Percentiles rank a stretch among this genome's conserved stretches.
These are phyloP conservation scores for Sarcophaga variegata DNA, from an alignment of 2,888 invertebrate species.

Conservation along the genomic window DNA sequence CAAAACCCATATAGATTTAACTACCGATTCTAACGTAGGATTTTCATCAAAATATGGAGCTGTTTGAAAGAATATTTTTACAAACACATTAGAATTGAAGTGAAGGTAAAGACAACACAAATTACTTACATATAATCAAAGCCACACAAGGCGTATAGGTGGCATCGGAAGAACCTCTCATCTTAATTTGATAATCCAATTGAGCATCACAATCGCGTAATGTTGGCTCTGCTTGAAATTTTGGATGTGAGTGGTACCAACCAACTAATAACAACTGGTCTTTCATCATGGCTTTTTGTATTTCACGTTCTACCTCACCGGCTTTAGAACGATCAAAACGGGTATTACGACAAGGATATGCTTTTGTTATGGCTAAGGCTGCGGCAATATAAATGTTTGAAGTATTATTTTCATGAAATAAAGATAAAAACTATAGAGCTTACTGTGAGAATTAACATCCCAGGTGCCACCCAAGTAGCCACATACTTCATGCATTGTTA, in stretches of 20 bases:
- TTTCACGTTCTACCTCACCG: constrained; percentile 90
- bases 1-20: constrained; percentile 96
- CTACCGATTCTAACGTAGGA: constrained; percentile 90
- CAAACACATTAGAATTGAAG: constrained; percentile 9
- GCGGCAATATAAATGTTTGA: background rate
- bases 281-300: constrained; percentile 91
- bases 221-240: constrained; percentile 93
- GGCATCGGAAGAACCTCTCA: constrained; percentile 95
- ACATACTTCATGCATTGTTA: constrained; percentile 96
- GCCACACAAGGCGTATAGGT: constrained; percentile 97
- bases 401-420: background rate
- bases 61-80: constrained; percentile 75
- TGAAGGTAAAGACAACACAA: constrained; percentile 1
- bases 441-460: constrained; percentile 97
- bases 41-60: constrained; percentile 93
- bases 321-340: constrained; percentile 90
- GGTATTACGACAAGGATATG: constrained; percentile 93
- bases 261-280: constrained; percentile 92
- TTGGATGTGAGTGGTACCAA: constrained; percentile 98
- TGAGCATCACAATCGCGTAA: constrained; percentile 95
- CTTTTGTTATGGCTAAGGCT: constrained; percentile 93
- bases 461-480: constrained; percentile 98
- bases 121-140: constrained; percentile 89
- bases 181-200: constrained; percentile 95
- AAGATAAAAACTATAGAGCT: constrained; percentile 79